Evolutionary conservation across 2,113 vertebrate genomes (phyloP), one percentile per base, ranked within the genome.

Genomic region (Opisthocomus hoazin): DNA sequence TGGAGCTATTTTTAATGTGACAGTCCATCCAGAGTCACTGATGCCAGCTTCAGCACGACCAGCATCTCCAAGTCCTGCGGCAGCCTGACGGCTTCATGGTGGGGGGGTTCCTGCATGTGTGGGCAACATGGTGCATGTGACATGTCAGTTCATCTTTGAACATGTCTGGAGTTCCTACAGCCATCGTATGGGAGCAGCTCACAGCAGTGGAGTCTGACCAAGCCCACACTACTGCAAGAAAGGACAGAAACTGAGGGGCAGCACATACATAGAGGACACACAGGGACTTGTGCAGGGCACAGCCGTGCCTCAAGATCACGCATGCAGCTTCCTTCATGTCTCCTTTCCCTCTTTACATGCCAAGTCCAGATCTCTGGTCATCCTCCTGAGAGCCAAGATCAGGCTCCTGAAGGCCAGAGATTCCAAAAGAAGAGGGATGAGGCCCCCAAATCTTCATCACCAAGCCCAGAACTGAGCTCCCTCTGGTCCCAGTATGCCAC

Each of bases 361-460:
- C 15, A 75, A 83, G 51, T 34, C 0, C 0, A 51, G 21, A 19
- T 78, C 17, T 53, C 32, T 16, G 34, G 24, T 66, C 56, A 50
- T 45, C 13, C 37, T 48, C 19, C 12, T 27, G 15, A 82, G 36
- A 70, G 30, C 27, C n/a, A 65, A 57, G 32, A 66, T 57, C 18
- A 82, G 27, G 12, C 6, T 85, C 37, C n/a, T 2, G 4, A 88
- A 85, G 60, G 76, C 19, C 50, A 64, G 46, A 57, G 41, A 43
- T 36, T 58, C 48, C 48, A 29, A 45, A 76, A 73, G 53, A 39
- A 56, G 30, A n/a, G 11, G 21, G 24, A 64, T 4, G 5, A 84
- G 18, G 11, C 4, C 11, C 9, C 18, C 0, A 1, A 15, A 30
- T 57, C 27, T 32, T 9, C 50, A 39, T 7, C 26, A 12, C 32